Evolutionary conservation across 2,113 vertebrate species (phyloP).

Genomic region (Ammodytes dubius): DNA sequence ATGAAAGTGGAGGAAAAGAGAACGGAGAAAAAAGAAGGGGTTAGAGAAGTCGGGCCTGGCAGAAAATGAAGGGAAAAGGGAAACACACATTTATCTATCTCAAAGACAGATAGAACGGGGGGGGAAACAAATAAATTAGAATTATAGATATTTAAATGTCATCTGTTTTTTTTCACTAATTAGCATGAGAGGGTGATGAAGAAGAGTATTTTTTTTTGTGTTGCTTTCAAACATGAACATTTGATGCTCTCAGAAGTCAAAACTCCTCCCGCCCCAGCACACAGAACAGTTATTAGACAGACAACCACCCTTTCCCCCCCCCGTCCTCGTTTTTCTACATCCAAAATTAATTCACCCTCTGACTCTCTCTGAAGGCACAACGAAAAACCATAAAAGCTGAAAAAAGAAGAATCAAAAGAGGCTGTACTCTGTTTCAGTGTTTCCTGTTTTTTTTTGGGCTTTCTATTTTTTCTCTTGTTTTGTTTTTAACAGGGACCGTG

Average conservation of each 20-base stretch:
- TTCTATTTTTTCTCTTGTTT: background rate
- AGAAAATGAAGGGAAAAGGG: constrained; percentile 62
- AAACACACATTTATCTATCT: constrained; percentile 44
- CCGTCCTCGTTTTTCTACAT: constrained; percentile 10
- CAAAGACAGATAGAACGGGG: background rate
- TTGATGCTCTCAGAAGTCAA: constrained; percentile 47
- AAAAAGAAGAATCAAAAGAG: constrained; percentile 1
- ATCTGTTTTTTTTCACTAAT: constrained; percentile 59
- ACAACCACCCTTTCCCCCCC: background rate
- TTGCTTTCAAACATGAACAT: constrained; percentile 39
- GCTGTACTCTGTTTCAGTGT: background rate
- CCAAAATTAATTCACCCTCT: constrained; percentile 43
- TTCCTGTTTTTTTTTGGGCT: background rate
- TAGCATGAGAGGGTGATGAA: constrained; percentile 51
- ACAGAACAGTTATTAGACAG: constrained; percentile 25
- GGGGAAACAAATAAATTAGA: constrained; percentile 30
- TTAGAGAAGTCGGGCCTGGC: constrained; percentile 42
- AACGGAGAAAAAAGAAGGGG: background rate
- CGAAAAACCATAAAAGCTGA: constrained; percentile 13
- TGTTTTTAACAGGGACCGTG: background rate
- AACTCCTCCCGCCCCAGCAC: background rate
- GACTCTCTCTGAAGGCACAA: constrained; percentile 33
- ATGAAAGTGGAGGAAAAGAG: constrained; percentile 29
- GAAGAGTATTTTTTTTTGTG: constrained; percentile 37
- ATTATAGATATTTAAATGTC: constrained; percentile 68